Base-by-base conservation (phyloP, 2,888 invertebrate genomes). In the Hirtodrosophila histrioides region DNA sequence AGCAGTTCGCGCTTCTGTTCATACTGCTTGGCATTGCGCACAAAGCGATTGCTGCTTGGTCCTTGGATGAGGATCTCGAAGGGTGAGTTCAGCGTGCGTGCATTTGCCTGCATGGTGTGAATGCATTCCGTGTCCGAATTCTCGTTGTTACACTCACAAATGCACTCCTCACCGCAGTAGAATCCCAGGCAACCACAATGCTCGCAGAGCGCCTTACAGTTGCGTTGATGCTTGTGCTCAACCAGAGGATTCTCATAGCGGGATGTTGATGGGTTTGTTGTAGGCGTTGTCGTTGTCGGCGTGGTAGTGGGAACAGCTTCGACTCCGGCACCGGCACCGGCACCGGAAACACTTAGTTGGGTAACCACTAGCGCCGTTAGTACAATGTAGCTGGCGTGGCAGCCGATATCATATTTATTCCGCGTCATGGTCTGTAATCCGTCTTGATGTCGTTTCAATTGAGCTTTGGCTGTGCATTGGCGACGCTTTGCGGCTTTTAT, bases 111-210 rank as follows among this genome's bases (percentile, higher is more conserved):
- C 84, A 92, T 91, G 3, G 83, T 75, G 27, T 80, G 78, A 7
- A 92, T 88, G 45, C 92, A 92, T 40, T 90, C 84, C 27, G 89
- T 90, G 37, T 91, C 90, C 3, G 87, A 78, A 33, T 86, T 85
- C 6, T 90, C 88, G n/a, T 89, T 84, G 66, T 90, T 90, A 48
- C 91, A 92, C 67, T 92, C 92, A 55, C 92, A 92, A 31, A 92
- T 90, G 53, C 92, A 92, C 62, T 92, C 92, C 60, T 92, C 92
- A 3, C 92, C 92, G 36, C 92, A 92, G 65, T 91, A 92, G 79
- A 92, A 92, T 27, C 89, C 92, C 49, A 90, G 65, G 50, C 92
- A 92, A 12, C 89, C 89, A 44, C 92, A 92, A 7, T 90, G 89
- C 36, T 85, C 88, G 37, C 92, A 92, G 3, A 92, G 82, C 0